Percentiles rank a stretch among this genome's conserved stretches.
Evolutionary conservation across 2,797 vertebrate genomes (phyloP).

Genomic region (Malacoctenus gilli): DNA sequence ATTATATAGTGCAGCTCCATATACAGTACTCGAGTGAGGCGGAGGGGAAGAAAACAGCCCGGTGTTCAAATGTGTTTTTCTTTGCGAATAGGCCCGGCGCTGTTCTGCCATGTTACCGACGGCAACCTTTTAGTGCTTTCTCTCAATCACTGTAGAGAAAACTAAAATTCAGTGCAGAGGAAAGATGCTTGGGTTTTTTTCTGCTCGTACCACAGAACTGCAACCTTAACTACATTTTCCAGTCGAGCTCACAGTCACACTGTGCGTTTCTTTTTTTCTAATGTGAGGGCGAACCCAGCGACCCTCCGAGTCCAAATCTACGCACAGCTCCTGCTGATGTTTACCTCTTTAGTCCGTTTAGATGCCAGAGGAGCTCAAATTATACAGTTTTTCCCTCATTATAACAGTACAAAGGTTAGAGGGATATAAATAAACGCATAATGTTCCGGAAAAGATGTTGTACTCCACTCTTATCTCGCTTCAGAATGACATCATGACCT

Average conservation of each 20-base stretch:
- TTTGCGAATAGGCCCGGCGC: background rate
- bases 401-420: conserved; percentile 2
- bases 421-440: conserved; percentile 1
- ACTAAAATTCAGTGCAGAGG: conserved; percentile 33
- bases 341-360: conserved; percentile 6
- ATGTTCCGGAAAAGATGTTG: conserved; percentile 20
- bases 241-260: conserved; percentile 19
- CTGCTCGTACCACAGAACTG: conserved; percentile 25
- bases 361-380: background rate
- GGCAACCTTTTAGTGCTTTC: conserved; percentile 46
- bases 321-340: conserved; percentile 16
- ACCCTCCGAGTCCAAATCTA: conserved; percentile 46
- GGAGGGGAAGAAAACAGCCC: background rate
- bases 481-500: background rate
- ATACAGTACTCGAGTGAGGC: background rate
- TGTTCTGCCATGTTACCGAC: conserved; percentile 16
- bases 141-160: conserved; percentile 22
- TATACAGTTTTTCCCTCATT: conserved; percentile 12
- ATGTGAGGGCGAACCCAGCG: conserved; percentile 15
- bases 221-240: background rate
- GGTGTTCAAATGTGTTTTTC: conserved; percentile 20
- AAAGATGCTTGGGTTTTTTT: conserved; percentile 39
- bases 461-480: background rate
- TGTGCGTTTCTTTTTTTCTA: conserved; percentile 35
- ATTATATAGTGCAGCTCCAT: conserved; percentile 7